Evolutionary conservation across 2,888 invertebrate genomes (phyloP).

Genomic region (Dasypolia templi): DNA sequence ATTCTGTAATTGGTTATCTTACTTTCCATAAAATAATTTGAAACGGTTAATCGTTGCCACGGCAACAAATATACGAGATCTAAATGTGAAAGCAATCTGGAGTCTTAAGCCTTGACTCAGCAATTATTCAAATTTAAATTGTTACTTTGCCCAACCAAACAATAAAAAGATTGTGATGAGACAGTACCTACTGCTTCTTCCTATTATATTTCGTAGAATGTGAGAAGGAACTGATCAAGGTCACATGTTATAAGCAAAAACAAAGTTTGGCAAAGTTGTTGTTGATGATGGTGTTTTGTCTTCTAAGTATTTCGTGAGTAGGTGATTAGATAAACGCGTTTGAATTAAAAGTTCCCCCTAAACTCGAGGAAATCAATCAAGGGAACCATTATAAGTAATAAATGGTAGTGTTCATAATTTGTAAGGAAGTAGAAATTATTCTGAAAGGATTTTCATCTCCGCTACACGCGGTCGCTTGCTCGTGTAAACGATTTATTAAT

Average conservation of each 20-base stretch:
- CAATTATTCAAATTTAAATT: not conserved
- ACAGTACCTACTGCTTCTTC: not conserved
- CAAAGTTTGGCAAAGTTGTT: constrained; percentile 22
- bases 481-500: constrained; percentile 19
- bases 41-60: not conserved
- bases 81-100: not conserved
- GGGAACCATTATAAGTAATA: not conserved
- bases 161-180: constrained; percentile 14
- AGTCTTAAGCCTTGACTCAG: not conserved
- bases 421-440: not conserved
- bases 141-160: not conserved
- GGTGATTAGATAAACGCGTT: not conserved
- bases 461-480: not conserved
- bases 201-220: constrained; percentile 29
- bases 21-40: constrained; percentile 19
- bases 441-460: not conserved
- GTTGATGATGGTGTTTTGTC: constrained; percentile 5
- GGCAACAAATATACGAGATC: too few relatives aligned
- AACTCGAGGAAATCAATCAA: constrained; percentile 2
- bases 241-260: constrained; percentile 15
- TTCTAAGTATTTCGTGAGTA: constrained; percentile 4
- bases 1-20: constrained; percentile 34
- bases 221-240: constrained; percentile 28
- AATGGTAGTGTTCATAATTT: not conserved
- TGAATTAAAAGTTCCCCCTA: not conserved